phyloP scores from a whole-genome alignment of 2,888 invertebrate genomes.

The Trissolcus japonicus region DNA sequence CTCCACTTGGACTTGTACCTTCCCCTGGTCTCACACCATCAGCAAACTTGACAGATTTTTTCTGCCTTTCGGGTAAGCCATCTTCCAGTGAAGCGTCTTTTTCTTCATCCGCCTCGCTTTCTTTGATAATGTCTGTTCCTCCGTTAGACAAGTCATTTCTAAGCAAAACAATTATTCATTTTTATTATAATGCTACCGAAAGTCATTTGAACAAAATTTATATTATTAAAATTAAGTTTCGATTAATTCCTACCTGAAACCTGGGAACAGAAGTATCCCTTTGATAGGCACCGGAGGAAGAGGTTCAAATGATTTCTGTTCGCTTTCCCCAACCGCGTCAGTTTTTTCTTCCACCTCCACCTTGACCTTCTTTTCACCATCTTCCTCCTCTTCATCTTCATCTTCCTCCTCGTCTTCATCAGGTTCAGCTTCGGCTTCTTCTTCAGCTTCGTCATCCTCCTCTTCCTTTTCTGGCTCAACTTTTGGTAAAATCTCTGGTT shows the following conservation, averaged over 20 bases:
- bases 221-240: not conserved
- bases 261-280: conserved; percentile 79
- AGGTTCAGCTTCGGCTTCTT: conserved; percentile 61
- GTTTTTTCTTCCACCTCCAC: conserved; percentile 46
- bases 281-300: conserved; percentile 77
- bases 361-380: conserved; percentile 47
- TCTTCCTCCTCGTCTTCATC: conserved; percentile 59
- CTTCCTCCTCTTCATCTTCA: conserved; percentile 58
- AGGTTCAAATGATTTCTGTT: conserved; percentile 59
- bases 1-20: conserved; percentile 79
- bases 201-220: not conserved
- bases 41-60: conserved; percentile 80
- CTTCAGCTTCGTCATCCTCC: conserved; percentile 59
- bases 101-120: conserved; percentile 59
- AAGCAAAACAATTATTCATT: conserved; percentile 10
- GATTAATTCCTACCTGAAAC: conserved; percentile 74
- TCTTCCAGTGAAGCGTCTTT: conserved; percentile 59
- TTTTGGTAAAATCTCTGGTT: conserved; percentile 10
- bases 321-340: conserved; percentile 59
- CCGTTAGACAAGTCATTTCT: conserved; percentile 70
- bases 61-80: conserved; percentile 58
- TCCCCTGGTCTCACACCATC: conserved; percentile 81
- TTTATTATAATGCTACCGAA: not conserved
- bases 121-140: conserved; percentile 59
- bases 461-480: conserved; percentile 60